Base-by-base conservation (phyloP, 2,888 invertebrate genomes). In the Syrista parreyssii region DNA sequence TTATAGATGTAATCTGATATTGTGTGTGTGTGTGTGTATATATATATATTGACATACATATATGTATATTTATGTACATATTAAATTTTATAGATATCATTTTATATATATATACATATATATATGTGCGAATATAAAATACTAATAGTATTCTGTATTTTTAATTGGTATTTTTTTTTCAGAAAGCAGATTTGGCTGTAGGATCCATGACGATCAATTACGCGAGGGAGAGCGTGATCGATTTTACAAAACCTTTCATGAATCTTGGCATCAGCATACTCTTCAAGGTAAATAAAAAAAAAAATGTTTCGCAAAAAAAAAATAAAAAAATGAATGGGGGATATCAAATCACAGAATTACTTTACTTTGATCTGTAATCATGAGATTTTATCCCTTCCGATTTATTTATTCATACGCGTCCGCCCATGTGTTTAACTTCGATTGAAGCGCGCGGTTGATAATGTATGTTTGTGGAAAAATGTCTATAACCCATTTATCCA, bases 161-260 rank as follows among this genome's bases (percentile, higher is more conserved):
- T n/a, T n/a, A n/a, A n/a, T n/a, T n/a, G n/a, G n/a, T 23, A 23
- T 9, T 55, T 55, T 55, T 6, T 83, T 91, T 91, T 73, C 92
- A 96, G 97, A 96, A 96, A 92, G 97, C 97, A 0, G 97, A 98
- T 91, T 91, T 98, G 84, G 97, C 97, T 0, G 96, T 97, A 33
- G 97, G 96, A 11, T 96, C 97, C 4, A 95, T 98, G 94, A 98
- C 97, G 36, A 98, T 98, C 84, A 97, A 96, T 88, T 97, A 97
- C 90, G 96, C 96, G 35, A 92, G 98, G 74, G 97, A 97, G 87
- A 96, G 96, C 90, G 97, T 97, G 79, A 96, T 98, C 84, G 97
- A 97, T 92, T 98, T 98, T 90, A 97, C 97, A 12, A 97, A 97
- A 89, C 98, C 97, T 2, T 98, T 97, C 92, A 97, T 98, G 95